These are phyloP conservation scores for Apis mellifera DNA, from an alignment of 1,140 invertebrate genomes.

Conservation along the genomic window DNA sequence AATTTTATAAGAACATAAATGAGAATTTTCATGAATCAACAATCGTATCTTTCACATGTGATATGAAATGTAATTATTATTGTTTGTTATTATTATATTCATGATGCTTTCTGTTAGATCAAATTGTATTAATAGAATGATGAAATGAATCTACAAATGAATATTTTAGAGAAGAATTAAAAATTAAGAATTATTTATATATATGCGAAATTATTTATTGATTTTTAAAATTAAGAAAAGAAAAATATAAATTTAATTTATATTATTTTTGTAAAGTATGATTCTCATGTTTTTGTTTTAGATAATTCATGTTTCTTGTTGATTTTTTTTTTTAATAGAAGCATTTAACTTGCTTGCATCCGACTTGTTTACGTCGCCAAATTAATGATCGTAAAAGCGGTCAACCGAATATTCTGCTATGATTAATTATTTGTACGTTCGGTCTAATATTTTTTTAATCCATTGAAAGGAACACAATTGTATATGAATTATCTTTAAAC, in stretches of 20 bases:
- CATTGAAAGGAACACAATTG: not conserved
- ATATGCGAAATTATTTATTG: too few species aligned
- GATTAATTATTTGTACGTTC: not conserved
- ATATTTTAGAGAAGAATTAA: too few species aligned
- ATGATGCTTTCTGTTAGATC: too few species aligned
- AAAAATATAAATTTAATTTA: too few species aligned
- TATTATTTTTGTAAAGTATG: too few species aligned
- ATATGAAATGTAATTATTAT: not conserved
- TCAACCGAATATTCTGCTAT: not conserved
- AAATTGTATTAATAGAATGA: too few species aligned
- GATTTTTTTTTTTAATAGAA: not conserved
- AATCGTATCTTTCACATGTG: not conserved
- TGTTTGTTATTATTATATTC: not conserved
- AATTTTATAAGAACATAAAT: not conserved
- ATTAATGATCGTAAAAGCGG: slow-evolving; percentile 29
- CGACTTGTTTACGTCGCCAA: slow-evolving; percentile 18
- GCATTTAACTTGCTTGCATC: not conserved
- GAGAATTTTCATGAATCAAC: not conserved
- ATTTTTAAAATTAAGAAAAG: too few species aligned
- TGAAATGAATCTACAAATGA: too few species aligned
- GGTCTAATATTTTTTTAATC: not conserved
- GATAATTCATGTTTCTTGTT: not conserved
- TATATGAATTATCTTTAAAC: too few species aligned
- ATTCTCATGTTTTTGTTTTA: not conserved
- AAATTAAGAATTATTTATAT: too few species aligned